Conservation (phyloP, 2,888 invertebrate genomes). For the Sinotaia quadrata region DNA sequence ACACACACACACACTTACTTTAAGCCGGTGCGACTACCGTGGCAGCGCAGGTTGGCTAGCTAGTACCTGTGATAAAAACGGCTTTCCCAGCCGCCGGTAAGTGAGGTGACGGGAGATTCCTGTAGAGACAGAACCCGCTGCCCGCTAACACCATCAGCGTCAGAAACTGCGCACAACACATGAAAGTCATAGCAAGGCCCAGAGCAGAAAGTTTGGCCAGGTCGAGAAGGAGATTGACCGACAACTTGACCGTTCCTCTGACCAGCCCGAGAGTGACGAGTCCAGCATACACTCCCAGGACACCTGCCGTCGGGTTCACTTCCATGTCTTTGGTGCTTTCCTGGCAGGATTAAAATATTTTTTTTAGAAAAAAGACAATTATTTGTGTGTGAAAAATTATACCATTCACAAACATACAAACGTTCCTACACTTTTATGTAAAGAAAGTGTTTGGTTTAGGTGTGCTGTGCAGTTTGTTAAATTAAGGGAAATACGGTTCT, state of each 20-base stretch:
- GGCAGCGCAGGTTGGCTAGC: too few species aligned
- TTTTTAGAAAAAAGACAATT: too few species aligned
- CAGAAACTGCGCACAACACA: conserved; percentile 20
- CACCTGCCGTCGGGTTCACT: conserved; percentile 15
- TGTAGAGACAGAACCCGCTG: conserved; percentile 30
- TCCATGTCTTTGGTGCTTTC: conserved; percentile 23
- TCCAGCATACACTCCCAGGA: conserved; percentile 27
- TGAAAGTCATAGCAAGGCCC: conserved; percentile 1
- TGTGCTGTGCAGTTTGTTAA: too few species aligned
- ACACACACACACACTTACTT: too few species aligned
- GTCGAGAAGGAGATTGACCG: conserved; percentile 24
- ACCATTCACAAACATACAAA: too few species aligned
- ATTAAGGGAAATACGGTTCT: too few species aligned
- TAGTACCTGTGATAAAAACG: conserved; percentile 59
- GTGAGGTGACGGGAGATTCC: conserved; percentile 30
- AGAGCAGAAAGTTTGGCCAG: neutral
- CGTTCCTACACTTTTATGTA: too few species aligned
- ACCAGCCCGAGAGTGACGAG: conserved; percentile 21
- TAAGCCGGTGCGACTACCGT: too few species aligned
- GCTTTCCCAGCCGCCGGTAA: conserved; percentile 45
- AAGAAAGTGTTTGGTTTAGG: too few species aligned
- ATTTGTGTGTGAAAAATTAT: too few species aligned
- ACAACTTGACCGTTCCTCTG: conserved; percentile 26
- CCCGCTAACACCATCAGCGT: conserved; percentile 8
- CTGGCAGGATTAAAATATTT: too few species aligned